Conservation (phyloP, 2,888 invertebrate genomes). For the Desoria tigrina region DNA sequence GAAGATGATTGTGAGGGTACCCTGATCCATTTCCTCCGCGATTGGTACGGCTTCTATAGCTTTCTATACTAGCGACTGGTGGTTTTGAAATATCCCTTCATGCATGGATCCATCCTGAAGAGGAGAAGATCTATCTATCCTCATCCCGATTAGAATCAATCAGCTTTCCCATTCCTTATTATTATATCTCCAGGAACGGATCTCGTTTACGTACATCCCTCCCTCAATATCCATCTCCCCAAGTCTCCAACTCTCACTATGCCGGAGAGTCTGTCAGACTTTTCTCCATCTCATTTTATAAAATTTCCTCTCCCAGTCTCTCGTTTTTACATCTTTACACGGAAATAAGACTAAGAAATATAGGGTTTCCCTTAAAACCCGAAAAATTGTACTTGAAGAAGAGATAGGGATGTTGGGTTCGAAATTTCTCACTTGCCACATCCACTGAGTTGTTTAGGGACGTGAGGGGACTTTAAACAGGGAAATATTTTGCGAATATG, state of each 20-base stretch:
- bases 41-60: too few species aligned
- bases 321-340: not conserved
- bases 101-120: constrained; percentile 15
- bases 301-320: too few species aligned
- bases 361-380: constrained; percentile 12
- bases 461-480: constrained; percentile 21
- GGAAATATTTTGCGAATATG: not conserved
- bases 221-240: too few species aligned
- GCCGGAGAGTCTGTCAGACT: too few species aligned
- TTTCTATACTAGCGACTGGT: too few species aligned
- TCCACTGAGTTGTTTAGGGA: constrained; percentile 21
- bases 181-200: not conserved
- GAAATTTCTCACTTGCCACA: constrained; percentile 30
- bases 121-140: not conserved
- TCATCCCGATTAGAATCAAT: constrained; percentile 34
- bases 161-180: constrained; percentile 12
- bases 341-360: constrained; percentile 4
- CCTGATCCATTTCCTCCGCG: too few species aligned
- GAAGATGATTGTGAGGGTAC: too few species aligned
- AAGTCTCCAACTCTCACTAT: too few species aligned
- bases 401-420: not conserved
- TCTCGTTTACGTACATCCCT: not conserved
- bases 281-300: too few species aligned
- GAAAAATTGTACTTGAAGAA: not conserved
- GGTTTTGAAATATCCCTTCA: constrained; percentile 13